Conservation (phyloP, 2,888 invertebrate genomes). For the Cremastobaeus sp. region DNA sequence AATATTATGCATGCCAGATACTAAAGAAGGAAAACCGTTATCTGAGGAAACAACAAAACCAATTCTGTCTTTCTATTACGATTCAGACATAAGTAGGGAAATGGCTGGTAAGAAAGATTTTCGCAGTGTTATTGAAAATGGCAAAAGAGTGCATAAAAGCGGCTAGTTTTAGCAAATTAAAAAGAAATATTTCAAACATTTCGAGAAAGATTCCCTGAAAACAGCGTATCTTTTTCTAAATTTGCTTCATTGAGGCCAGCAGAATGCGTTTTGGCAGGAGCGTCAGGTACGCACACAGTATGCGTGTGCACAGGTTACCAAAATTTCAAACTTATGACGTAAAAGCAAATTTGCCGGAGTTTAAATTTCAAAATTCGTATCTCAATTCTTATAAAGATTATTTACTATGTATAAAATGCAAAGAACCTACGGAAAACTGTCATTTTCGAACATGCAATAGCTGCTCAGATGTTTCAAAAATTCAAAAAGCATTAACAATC, state of each 20-base stretch:
- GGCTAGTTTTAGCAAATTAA: slow-evolving; percentile 18
- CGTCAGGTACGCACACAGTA: slow-evolving; percentile 25
- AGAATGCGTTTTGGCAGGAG: slow-evolving; percentile 28
- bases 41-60: slow-evolving; percentile 6
- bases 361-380: background rate
- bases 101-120: slow-evolving; percentile 36
- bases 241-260: slow-evolving; percentile 19
- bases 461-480: background rate
- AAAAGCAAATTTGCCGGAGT: background rate
- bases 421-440: slow-evolving; percentile 12
- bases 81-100: slow-evolving; percentile 10
- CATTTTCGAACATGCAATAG: slow-evolving; percentile 7
- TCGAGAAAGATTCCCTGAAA: slow-evolving; percentile 5
- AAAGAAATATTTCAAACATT: slow-evolving; percentile 19
- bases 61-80: slow-evolving; percentile 11
- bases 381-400: slow-evolving; percentile 17
- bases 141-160: slow-evolving; percentile 20
- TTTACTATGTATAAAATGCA: slow-evolving; percentile 1
- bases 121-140: slow-evolving; percentile 10
- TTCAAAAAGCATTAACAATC: background rate
- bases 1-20: slow-evolving; percentile 9
- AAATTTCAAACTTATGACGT: slow-evolving; percentile 15
- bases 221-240: slow-evolving; percentile 20
- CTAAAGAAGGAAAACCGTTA: slow-evolving; percentile 6
- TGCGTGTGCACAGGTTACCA: slow-evolving; percentile 35